Conservation (phyloP, 2,888 invertebrate species). For the Rotaria magnacalcarata region DNA sequence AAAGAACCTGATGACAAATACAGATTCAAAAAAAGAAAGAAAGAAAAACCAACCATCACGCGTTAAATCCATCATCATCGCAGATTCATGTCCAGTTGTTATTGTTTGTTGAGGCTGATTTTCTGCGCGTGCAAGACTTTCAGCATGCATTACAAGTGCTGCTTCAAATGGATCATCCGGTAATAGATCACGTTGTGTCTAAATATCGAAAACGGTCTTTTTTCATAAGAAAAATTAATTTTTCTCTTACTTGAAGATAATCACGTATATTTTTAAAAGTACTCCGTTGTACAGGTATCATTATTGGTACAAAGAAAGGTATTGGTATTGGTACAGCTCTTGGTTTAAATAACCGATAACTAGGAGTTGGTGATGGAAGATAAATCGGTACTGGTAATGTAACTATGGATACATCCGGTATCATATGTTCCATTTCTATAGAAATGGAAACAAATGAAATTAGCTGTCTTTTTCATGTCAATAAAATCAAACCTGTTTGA, state of each 20-base stretch:
- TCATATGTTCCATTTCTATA: constrained; percentile 27
- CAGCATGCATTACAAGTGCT: constrained; percentile 26
- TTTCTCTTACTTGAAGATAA: constrained; percentile 21
- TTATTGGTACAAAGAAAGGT: constrained; percentile 4
- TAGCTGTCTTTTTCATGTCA: not conserved
- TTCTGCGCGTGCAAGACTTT: constrained; percentile 37
- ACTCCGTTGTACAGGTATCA: constrained; percentile 9
- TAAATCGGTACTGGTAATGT: constrained; percentile 74
- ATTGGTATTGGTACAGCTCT: constrained; percentile 63
- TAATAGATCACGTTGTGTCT: constrained; percentile 20
- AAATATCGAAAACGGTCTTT: not conserved
- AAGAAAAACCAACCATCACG: constrained; percentile 33
- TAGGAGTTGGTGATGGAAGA: constrained; percentile 68
- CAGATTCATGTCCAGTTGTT: not conserved
- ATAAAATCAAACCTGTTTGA: not conserved
- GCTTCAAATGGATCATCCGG: constrained; percentile 36
- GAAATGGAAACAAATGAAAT: not conserved
- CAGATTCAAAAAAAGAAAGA: not conserved
- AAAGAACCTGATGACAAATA: not conserved
- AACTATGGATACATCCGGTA: constrained; percentile 26
- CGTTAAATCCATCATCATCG: constrained; percentile 39
- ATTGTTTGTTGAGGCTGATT: constrained; percentile 39
- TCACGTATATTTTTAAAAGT: constrained; percentile 29
- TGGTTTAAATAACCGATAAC: constrained; percentile 79
- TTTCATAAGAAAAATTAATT: not conserved